Percentiles rank a stretch among this genome's conserved stretches.
These are phyloP conservation scores for Acanthurus tractus DNA, from an alignment of 2,797 vertebrate genomes.

Conservation along the genomic window DNA sequence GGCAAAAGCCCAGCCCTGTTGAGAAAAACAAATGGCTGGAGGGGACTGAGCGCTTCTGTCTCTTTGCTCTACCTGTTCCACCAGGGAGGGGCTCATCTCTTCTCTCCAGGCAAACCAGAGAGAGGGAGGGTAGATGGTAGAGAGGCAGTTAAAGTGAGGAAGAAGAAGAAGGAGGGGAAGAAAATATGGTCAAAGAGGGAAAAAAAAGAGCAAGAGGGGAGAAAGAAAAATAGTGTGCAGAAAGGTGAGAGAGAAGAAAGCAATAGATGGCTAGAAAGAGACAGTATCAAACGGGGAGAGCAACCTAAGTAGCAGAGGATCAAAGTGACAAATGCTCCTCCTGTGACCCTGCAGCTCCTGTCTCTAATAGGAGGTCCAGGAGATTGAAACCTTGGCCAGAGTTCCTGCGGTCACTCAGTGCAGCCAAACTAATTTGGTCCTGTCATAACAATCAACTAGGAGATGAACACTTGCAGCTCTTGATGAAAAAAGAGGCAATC, in stretches of 20 bases:
- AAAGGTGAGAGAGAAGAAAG: constrained; percentile 28
- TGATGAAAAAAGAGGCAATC: constrained; percentile 32
- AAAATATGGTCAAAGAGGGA: constrained; percentile 26
- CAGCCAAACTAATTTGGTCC: constrained; percentile 73
- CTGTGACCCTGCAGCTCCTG: constrained; percentile 65
- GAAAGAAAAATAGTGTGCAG: constrained; percentile 18
- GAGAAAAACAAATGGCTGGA: constrained; percentile 76
- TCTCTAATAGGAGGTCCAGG: constrained; percentile 66
- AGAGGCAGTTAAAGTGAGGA: constrained; percentile 32
- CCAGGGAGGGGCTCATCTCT: constrained; percentile 27
- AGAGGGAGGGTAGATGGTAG: neutral
- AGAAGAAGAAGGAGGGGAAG: constrained; percentile 27
- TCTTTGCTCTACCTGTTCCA: constrained; percentile 56
- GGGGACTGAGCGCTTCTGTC: constrained; percentile 60
- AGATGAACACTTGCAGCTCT: constrained; percentile 49
- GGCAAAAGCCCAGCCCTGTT: constrained; percentile 49
- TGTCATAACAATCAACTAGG: constrained; percentile 71
- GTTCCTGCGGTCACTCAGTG: constrained; percentile 68
- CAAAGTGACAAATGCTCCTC: constrained; percentile 77
- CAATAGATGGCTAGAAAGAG: constrained; percentile 32
- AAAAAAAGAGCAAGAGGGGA: constrained; percentile 4
- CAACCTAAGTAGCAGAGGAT: constrained; percentile 70
- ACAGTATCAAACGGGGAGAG: constrained; percentile 41
- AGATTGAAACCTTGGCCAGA: constrained; percentile 73
- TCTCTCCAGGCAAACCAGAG: constrained; percentile 19